Evolutionary conservation across 2,888 invertebrate species (phyloP).

Genomic region (Leptopilina drosophilae): DNA sequence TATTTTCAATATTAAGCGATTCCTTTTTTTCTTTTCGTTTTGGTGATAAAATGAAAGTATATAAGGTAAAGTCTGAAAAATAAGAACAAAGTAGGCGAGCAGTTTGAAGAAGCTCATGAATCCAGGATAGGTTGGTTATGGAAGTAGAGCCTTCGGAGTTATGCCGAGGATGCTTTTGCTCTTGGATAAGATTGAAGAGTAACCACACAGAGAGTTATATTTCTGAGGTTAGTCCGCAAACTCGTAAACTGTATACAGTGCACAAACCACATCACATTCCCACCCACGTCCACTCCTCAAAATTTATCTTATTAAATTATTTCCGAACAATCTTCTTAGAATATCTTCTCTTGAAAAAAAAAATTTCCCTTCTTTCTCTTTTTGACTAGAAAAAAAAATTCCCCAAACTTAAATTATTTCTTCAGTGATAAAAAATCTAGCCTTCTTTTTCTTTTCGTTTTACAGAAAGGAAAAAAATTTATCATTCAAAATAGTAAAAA

Average conservation of each 20-base stretch:
- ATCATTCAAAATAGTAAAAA: too few species aligned
- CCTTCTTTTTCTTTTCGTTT: too few species aligned
- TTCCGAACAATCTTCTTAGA: slow-evolving; percentile 17
- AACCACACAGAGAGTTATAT: slow-evolving; percentile 69
- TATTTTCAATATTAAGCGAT: slow-evolving; percentile 17
- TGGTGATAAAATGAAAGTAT: neutral
- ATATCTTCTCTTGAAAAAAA: neutral
- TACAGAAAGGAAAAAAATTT: too few species aligned
- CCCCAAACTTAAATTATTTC: too few species aligned
- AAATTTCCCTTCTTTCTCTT: neutral
- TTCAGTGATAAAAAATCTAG: too few species aligned
- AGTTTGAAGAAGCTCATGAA: slow-evolving; percentile 64
- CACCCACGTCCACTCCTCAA: slow-evolving; percentile 12
- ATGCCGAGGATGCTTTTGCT: slow-evolving; percentile 66
- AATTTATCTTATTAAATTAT: slow-evolving; percentile 31
- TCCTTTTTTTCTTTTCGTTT: neutral
- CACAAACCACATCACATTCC: slow-evolving; percentile 20
- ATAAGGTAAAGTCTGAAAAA: slow-evolving; percentile 8
- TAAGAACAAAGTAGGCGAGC: slow-evolving; percentile 47
- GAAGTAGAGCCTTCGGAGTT: slow-evolving; percentile 63
- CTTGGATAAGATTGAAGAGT: slow-evolving; percentile 69
- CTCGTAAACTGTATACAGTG: slow-evolving; percentile 58
- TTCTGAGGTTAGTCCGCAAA: slow-evolving; percentile 71
- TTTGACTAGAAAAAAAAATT: neutral
- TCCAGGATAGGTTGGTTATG: slow-evolving; percentile 58